Conservation (phyloP, 2,888 invertebrate genomes). For the Macroteleia sp. region DNA sequence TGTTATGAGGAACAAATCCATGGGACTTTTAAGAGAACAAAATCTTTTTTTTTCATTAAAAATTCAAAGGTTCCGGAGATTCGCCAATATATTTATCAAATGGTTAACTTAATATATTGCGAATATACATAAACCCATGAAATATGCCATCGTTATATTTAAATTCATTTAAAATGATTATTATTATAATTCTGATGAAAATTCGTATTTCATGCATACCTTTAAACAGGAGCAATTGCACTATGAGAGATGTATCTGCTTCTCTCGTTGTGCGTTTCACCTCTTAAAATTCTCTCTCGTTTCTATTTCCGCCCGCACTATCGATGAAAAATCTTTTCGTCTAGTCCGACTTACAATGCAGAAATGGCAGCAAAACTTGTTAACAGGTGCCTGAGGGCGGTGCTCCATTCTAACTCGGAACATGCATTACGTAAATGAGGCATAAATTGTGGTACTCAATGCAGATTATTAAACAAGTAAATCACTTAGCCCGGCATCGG, state of each 20-base stretch:
- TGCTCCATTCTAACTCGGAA: constrained; percentile 51
- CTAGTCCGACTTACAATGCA: constrained; percentile 38
- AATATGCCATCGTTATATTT: too few relatives aligned
- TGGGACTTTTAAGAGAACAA: too few relatives aligned
- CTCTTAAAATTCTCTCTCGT: constrained; percentile 4
- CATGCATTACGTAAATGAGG: constrained; percentile 73
- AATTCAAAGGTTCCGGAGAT: too few relatives aligned
- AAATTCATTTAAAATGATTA: too few relatives aligned
- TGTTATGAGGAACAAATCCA: too few relatives aligned
- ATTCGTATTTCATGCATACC: constrained; percentile 38
- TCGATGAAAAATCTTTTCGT: constrained; percentile 48
- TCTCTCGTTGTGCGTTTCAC: constrained; percentile 30
- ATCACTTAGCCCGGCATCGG: constrained; percentile 68
- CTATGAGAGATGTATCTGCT: constrained; percentile 36
- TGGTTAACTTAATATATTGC: too few relatives aligned
- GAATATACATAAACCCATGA: too few relatives aligned
- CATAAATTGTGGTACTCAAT: constrained; percentile 73
- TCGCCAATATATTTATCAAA: too few relatives aligned
- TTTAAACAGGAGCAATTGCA: constrained; percentile 16
- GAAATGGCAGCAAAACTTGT: constrained; percentile 54
- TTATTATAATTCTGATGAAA: too few relatives aligned
- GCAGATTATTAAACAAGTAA: constrained; percentile 75
- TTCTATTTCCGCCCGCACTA: constrained; percentile 16
- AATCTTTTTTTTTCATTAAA: too few relatives aligned
- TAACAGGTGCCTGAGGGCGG: constrained; percentile 62